These are phyloP conservation scores for Hirtodrosophila histrioides DNA, from an alignment of 2,888 invertebrate genomes.

Conservation along the genomic window DNA sequence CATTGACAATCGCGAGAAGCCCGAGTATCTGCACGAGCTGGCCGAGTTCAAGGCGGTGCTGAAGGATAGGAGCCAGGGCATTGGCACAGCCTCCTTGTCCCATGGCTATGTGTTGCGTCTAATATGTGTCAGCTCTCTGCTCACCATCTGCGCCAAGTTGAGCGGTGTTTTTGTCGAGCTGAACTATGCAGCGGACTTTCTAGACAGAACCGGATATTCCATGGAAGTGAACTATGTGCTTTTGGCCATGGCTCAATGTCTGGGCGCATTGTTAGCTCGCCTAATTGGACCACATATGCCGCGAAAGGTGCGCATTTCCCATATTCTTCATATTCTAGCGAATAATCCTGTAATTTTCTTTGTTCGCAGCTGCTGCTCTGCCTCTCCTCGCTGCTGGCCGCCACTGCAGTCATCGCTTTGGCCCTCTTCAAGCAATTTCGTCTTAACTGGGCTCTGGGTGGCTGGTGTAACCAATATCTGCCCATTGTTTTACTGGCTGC, in stretches of 20 bases:
- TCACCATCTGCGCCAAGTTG: slow-evolving; percentile 75
- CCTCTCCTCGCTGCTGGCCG: slow-evolving; percentile 68
- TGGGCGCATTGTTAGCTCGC: slow-evolving; percentile 67
- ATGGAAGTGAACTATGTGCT: slow-evolving; percentile 64
- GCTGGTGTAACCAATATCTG: slow-evolving; percentile 47
- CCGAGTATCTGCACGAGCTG: slow-evolving; percentile 73
- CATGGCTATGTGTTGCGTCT: slow-evolving; percentile 61
- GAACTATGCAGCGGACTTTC: slow-evolving; percentile 72
- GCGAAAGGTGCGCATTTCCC: slow-evolving; percentile 66
- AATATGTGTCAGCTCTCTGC: slow-evolving; percentile 64
- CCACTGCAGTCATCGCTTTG: slow-evolving; percentile 56
- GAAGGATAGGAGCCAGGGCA: slow-evolving; percentile 19
- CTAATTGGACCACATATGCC: slow-evolving; percentile 65
- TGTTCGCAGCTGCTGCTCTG: slow-evolving; percentile 68
- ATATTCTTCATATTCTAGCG: background rate
- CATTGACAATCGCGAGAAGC: slow-evolving; percentile 73
- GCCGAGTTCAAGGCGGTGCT: slow-evolving; percentile 65
- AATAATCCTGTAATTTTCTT: too few species aligned
- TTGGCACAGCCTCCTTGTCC: slow-evolving; percentile 35
- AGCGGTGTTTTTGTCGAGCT: slow-evolving; percentile 80
- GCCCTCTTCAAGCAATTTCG: slow-evolving; percentile 58
- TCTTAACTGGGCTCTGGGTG: slow-evolving; percentile 29
- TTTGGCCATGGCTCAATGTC: slow-evolving; percentile 68
- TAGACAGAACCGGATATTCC: slow-evolving; percentile 45
- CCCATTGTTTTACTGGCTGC: slow-evolving; percentile 63